phyloP scores from a whole-genome alignment of 2,888 invertebrate genomes.

The Zonitis immaculata region DNA sequence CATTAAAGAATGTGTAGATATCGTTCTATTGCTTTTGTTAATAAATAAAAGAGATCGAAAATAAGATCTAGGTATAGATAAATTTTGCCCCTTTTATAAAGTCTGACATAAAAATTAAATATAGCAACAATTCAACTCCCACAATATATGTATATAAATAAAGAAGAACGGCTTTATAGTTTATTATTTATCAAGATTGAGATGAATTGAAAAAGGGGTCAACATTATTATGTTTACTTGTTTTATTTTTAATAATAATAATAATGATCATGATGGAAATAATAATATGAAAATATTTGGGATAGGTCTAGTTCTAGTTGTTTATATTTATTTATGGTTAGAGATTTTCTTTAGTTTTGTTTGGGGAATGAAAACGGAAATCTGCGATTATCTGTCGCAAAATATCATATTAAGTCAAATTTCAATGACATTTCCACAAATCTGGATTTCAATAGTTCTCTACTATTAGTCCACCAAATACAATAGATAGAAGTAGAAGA shows the following conservation, averaged over 20 bases:
- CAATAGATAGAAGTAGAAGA: conserved; percentile 24
- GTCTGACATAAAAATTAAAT: conserved; percentile 35
- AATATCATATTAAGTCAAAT: conserved; percentile 7
- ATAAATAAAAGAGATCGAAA: conserved; percentile 12
- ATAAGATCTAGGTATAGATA: conserved; percentile 34
- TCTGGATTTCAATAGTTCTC: conserved; percentile 25
- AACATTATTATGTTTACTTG: not conserved
- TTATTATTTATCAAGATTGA: not conserved
- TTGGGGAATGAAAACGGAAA: conserved; percentile 11
- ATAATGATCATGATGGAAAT: too few relatives aligned
- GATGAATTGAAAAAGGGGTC: not conserved
- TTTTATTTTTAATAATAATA: not conserved
- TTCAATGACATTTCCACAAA: conserved; percentile 27
- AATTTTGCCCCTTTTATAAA: conserved; percentile 30
- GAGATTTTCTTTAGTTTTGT: not conserved
- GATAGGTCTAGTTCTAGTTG: not conserved
- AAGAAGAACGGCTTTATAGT: not conserved
- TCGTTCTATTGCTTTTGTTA: not conserved
- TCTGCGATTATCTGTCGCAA: conserved; percentile 15
- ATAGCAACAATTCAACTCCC: conserved; percentile 35
- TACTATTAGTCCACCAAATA: conserved; percentile 35
- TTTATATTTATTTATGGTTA: not conserved
- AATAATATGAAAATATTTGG: not conserved
- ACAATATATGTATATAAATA: conserved; percentile 11
- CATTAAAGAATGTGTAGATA: not conserved